Percentiles rank a stretch among this genome's conserved stretches.
Evolutionary conservation across 1,140 invertebrate species (phyloP).

Genomic region (Tetramorium alpestre): DNA sequence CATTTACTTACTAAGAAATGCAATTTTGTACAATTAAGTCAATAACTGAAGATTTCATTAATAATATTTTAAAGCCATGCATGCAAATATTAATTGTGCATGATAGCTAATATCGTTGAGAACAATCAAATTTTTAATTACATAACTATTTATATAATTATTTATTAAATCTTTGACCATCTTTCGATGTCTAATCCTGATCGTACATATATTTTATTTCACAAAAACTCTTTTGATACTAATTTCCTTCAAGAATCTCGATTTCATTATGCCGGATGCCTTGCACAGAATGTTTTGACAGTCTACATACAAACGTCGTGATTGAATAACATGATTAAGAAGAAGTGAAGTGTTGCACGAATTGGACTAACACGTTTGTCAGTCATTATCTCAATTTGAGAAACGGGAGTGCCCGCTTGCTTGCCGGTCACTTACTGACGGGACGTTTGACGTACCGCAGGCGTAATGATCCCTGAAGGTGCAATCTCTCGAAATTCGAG

Average conservation of each 20-base stretch:
- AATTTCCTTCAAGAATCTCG: background rate
- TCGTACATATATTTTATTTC: background rate
- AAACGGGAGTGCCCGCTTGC: slow-evolving; percentile 9
- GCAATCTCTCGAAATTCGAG: background rate
- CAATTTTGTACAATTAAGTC: background rate
- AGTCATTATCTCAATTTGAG: background rate
- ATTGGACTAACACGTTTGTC: slow-evolving; percentile 19
- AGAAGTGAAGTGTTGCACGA: background rate
- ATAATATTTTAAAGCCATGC: slow-evolving; percentile 21
- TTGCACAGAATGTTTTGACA: background rate
- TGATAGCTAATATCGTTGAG: background rate
- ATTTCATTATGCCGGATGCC: background rate
- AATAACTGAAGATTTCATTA: background rate
- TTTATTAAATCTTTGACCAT: background rate
- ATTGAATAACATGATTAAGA: slow-evolving; percentile 22
- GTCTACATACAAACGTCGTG: background rate
- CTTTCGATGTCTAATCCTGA: background rate
- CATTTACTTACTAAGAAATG: background rate
- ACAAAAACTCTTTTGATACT: background rate
- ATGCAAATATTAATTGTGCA: slow-evolving; percentile 38
- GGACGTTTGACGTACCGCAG: background rate
- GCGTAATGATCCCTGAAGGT: slow-evolving; percentile 5
- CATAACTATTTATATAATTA: background rate
- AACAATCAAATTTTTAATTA: background rate
- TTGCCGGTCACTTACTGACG: background rate